Evolutionary conservation across 2,797 vertebrate species (phyloP).

Genomic region (Vipera latastei): DNA sequence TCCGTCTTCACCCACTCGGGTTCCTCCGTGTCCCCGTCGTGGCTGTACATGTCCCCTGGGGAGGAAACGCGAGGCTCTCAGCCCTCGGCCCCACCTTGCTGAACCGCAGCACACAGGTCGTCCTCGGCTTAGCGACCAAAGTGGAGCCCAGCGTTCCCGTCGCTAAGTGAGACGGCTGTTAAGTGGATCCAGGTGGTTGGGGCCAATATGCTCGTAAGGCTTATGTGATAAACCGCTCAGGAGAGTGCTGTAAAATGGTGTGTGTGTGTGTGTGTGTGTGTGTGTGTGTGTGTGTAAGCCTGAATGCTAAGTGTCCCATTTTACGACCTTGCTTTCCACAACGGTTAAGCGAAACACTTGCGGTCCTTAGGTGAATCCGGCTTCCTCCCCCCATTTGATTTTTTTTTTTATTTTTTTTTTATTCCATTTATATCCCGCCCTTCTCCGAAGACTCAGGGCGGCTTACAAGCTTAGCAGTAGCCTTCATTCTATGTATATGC

Average conservation of each 20-base stretch:
- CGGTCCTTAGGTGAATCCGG: not conserved
- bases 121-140: not conserved
- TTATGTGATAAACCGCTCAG: not conserved
- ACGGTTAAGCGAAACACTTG: not conserved
- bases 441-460: no score
- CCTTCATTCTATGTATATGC: no score
- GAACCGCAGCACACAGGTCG: rapidly evolving
- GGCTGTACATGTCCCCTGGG: slow-evolving; percentile 88
- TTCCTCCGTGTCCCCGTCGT: slow-evolving; percentile 77
- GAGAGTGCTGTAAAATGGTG: not conserved
- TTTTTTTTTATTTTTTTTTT: no score
- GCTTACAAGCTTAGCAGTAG: no score
- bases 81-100: no score
- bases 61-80: not conserved
- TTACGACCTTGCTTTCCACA: not conserved
- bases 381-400: not conserved
- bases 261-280: no score
- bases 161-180: not conserved
- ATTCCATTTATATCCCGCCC: no score
- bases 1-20: slow-evolving; percentile 90
- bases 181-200: not conserved
- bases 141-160: not conserved
- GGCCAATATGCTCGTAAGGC: not conserved
- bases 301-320: not conserved
- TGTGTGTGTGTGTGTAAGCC: not conserved